These are phyloP conservation scores for Actinostola sp. DNA, from an alignment of 92 coral and sea anemone species.

Conservation along the genomic window DNA sequence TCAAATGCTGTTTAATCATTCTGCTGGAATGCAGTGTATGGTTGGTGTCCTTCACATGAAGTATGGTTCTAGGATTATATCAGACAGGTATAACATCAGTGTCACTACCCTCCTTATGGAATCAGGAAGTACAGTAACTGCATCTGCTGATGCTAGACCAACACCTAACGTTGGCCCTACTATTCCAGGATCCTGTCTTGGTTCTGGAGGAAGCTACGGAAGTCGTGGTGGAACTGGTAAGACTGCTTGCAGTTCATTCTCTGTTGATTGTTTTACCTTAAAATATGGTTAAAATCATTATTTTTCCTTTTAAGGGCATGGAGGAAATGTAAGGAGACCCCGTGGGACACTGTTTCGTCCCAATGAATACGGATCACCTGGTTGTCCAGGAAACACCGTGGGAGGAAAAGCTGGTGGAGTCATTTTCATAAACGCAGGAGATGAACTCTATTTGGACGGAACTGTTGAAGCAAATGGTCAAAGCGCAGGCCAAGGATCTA, in stretches of 20 bases:
- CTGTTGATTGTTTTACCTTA: too few relatives aligned
- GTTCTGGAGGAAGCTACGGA: conserved; percentile 69
- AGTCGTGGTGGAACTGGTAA: conserved; percentile 63
- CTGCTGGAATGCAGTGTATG: conserved; percentile 54
- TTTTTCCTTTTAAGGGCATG: conserved; percentile 39
- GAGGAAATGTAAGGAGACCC: conserved; percentile 45
- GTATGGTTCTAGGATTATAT: conserved; percentile 54
- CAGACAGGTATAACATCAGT: conserved; percentile 59
- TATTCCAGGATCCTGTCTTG: conserved; percentile 37
- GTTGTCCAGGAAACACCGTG: conserved; percentile 43
- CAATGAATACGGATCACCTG: conserved; percentile 53
- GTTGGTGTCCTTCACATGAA: conserved; percentile 58
- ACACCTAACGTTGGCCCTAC: conserved; percentile 33
- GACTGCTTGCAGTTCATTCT: too few relatives aligned
- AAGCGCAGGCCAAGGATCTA: conserved; percentile 21
- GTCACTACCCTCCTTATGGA: conserved; percentile 60
- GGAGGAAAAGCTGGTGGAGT: conserved; percentile 68
- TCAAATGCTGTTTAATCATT: conserved; percentile 45
- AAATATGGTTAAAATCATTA: not conserved
- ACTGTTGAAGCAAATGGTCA: conserved; percentile 35
- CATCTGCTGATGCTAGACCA: conserved; percentile 61
- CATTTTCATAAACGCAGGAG: conserved; percentile 46
- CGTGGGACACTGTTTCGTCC: conserved; percentile 64
- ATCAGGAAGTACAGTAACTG: conserved; percentile 57
- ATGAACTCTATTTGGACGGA: conserved; percentile 64